Evolutionary conservation across 1,140 invertebrate species (phyloP).

Genomic region (Drosophila ercepeae): DNA sequence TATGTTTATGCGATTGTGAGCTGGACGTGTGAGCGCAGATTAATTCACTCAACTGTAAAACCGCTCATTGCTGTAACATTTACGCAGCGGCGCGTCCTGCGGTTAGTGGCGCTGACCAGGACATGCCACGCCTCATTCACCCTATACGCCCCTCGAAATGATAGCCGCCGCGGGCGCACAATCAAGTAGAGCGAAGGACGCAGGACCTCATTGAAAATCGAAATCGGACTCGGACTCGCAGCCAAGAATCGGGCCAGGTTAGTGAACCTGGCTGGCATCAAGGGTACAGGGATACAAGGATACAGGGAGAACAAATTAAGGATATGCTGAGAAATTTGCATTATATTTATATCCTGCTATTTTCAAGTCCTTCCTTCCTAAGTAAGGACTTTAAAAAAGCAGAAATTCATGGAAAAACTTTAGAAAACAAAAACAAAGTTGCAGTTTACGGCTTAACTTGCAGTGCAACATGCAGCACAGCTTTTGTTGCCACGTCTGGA

Average conservation of each 20-base stretch:
- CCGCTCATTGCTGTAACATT: slow-evolving; percentile 72
- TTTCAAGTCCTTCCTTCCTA: too few species aligned
- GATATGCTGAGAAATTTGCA: too few species aligned
- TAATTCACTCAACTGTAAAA: slow-evolving; percentile 72
- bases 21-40: slow-evolving; percentile 31
- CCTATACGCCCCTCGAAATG: slow-evolving; percentile 17
- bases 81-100: slow-evolving; percentile 64
- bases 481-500: too few species aligned
- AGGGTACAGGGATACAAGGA: not conserved
- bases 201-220: not conserved
- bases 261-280: not conserved
- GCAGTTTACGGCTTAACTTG: not conserved
- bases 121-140: slow-evolving; percentile 33
- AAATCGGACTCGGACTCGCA: not conserved
- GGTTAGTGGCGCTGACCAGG: slow-evolving; percentile 45
- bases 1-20: slow-evolving; percentile 27
- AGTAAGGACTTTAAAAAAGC: too few species aligned
- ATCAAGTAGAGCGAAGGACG: not conserved
- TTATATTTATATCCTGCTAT: too few species aligned
- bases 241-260: not conserved
- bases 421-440: not conserved
- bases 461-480: too few species aligned
- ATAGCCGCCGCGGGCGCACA: slow-evolving; percentile 19
- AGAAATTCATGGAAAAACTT: too few species aligned
- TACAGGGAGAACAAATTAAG: too few species aligned